Evolutionary conservation across 2,888 invertebrate species (phyloP).

Genomic region (Scaeva pyrastri): DNA sequence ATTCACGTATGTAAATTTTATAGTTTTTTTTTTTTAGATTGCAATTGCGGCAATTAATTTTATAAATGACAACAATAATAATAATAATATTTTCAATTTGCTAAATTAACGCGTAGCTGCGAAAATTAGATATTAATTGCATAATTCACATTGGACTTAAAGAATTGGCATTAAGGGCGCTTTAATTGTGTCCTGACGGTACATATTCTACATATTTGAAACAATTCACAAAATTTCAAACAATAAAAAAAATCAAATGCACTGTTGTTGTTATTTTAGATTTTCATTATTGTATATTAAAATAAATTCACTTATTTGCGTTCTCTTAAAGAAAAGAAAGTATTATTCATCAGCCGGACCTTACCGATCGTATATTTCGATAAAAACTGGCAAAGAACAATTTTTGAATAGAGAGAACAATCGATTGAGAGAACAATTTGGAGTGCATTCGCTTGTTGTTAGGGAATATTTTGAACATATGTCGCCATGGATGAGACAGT

Average conservation of each 20-base stretch:
- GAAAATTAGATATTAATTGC: slow-evolving; percentile 44
- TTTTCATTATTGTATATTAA: not conserved
- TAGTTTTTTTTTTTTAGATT: not conserved
- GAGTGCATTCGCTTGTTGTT: slow-evolving; percentile 69
- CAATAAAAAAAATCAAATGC: slow-evolving; percentile 7
- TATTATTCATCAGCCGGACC: slow-evolving; percentile 54
- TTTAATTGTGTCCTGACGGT: slow-evolving; percentile 19
- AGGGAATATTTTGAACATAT: slow-evolving; percentile 45
- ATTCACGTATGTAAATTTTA: too few relatives aligned
- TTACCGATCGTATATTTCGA: slow-evolving; percentile 72
- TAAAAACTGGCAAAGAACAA: slow-evolving; percentile 67
- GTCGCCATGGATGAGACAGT: slow-evolving; percentile 14
- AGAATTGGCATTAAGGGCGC: slow-evolving; percentile 5
- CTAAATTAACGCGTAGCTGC: slow-evolving; percentile 38
- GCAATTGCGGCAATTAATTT: slow-evolving; percentile 64
- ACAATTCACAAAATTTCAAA: slow-evolving; percentile 21
- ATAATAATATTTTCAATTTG: slow-evolving; percentile 6
- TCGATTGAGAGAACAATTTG: slow-evolving; percentile 46
- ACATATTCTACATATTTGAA: not conserved
- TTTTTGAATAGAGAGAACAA: slow-evolving; percentile 57
- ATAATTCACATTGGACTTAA: slow-evolving; percentile 39
- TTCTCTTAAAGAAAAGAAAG: slow-evolving; percentile 23
- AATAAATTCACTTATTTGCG: not conserved
- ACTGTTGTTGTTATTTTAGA: slow-evolving; percentile 16
- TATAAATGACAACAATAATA: slow-evolving; percentile 21